Conservation (phyloP, 1,140 invertebrate genomes). For the Diachasma alloeum region DNA sequence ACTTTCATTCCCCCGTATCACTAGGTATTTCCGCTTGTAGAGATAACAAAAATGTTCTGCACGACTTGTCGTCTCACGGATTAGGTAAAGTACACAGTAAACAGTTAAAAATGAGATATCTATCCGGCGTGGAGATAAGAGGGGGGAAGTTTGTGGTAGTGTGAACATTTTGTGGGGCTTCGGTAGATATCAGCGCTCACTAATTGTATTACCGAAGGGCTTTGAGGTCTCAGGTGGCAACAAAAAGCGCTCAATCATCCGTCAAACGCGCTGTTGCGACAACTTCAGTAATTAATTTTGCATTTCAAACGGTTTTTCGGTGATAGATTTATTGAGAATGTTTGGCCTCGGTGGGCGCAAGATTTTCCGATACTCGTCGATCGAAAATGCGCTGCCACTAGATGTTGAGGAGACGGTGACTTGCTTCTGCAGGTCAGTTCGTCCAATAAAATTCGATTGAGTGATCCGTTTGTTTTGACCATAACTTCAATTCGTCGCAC, state of each 20-base stretch:
- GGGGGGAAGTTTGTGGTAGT: neutral
- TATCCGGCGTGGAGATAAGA: neutral
- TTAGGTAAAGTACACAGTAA: neutral
- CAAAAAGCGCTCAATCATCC: neutral
- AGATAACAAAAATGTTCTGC: neutral
- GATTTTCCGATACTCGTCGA: slow-evolving; percentile 52
- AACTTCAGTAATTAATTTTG: neutral
- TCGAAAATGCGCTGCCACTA: slow-evolving; percentile 64
- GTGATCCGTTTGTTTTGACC: neutral
- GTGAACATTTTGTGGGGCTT: neutral
- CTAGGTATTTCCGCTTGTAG: neutral
- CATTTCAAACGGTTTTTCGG: neutral
- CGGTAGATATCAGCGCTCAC: neutral
- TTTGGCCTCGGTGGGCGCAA: slow-evolving; percentile 51
- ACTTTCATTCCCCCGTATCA: neutral
- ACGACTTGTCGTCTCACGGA: neutral
- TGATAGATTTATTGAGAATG: slow-evolving; percentile 32
- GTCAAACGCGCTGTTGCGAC: neutral
- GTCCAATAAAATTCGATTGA: neutral
- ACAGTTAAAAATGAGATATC: neutral
- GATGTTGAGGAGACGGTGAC: slow-evolving; percentile 78
- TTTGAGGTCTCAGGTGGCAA: neutral
- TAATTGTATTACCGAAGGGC: neutral
- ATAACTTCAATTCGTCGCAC: too few species aligned
- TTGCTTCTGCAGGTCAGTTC: slow-evolving; percentile 76